Conservation (phyloP, 2,888 invertebrate species). For the Tuta absoluta region DNA sequence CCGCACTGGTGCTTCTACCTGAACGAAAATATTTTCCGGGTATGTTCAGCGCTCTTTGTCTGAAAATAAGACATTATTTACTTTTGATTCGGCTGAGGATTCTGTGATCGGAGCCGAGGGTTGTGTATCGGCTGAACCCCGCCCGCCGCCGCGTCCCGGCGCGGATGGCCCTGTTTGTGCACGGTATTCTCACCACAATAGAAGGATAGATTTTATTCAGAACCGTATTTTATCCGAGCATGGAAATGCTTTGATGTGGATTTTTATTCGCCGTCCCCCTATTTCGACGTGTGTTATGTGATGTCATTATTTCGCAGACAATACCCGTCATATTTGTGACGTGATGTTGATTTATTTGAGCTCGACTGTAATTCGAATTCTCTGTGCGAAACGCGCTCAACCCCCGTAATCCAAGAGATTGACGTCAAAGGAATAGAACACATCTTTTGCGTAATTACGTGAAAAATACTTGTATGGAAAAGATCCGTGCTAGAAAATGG, state of each 20-base stretch:
- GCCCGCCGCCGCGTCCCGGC: background rate
- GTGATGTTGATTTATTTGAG: constrained; percentile 19
- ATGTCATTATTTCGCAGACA: constrained; percentile 18
- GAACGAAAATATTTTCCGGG: constrained; percentile 10
- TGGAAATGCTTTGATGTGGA: constrained; percentile 23
- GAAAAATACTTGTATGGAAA: constrained; percentile 1
- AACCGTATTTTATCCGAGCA: constrained; percentile 14
- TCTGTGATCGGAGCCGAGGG: background rate
- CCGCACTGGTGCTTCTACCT: background rate
- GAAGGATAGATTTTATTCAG: constrained; percentile 9
- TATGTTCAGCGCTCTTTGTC: constrained; percentile 11
- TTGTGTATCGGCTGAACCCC: background rate
- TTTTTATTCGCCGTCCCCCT: constrained; percentile 18
- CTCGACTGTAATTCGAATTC: constrained; percentile 19
- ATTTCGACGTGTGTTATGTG: constrained; percentile 18
- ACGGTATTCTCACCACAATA: constrained; percentile 10
- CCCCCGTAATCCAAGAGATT: constrained; percentile 12
- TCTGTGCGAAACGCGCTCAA: background rate
- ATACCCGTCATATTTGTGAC: constrained; percentile 18
- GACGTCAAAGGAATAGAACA: constrained; percentile 11
- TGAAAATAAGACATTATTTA: constrained; percentile 14
- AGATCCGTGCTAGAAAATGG: constrained; percentile 1
- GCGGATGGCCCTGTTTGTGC: background rate
- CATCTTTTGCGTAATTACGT: constrained; percentile 17
- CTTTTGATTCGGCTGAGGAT: constrained; percentile 14